A percentile compares a stretch with the other conserved stretches of the same genome.
phyloP scores from a whole-genome alignment of 2,888 invertebrate species.

The Danaus chrysippus region DNA sequence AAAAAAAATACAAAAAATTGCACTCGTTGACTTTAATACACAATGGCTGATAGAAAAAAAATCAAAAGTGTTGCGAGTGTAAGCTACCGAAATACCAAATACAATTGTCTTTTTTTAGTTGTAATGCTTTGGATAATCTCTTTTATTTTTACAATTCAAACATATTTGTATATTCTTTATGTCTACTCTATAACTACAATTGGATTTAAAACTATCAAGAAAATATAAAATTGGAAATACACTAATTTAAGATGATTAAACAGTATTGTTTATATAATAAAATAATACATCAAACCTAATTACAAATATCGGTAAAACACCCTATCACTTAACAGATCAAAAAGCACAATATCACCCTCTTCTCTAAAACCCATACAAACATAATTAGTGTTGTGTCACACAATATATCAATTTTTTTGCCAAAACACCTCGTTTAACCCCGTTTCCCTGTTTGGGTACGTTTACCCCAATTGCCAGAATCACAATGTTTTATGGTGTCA shows the following conservation, averaged over 20 bases:
- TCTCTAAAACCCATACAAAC: constrained; percentile 64
- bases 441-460: constrained; percentile 55
- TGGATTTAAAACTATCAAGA: background rate
- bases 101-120: constrained; percentile 52
- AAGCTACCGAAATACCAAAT: constrained; percentile 71
- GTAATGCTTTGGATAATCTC: constrained; percentile 23
- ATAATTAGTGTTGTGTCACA: constrained; percentile 71
- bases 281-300: constrained; percentile 27
- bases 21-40: constrained; percentile 73
- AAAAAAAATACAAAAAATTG: constrained; percentile 48
- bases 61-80: constrained; percentile 54
- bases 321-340: constrained; percentile 32
- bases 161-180: constrained; percentile 14
- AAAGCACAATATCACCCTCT: constrained; percentile 54
- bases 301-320: constrained; percentile 14
- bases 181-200: background rate
- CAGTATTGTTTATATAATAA: background rate
- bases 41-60: constrained; percentile 60
- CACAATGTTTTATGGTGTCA: constrained; percentile 63
- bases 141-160: constrained; percentile 16
- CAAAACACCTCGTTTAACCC: constrained; percentile 74
- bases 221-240: too few species aligned
- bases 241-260: background rate
- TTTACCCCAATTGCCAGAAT: constrained; percentile 61
- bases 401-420: constrained; percentile 68